Base-by-base conservation (phyloP, 2,888 invertebrate species). In the Corythucha ciliata region DNA sequence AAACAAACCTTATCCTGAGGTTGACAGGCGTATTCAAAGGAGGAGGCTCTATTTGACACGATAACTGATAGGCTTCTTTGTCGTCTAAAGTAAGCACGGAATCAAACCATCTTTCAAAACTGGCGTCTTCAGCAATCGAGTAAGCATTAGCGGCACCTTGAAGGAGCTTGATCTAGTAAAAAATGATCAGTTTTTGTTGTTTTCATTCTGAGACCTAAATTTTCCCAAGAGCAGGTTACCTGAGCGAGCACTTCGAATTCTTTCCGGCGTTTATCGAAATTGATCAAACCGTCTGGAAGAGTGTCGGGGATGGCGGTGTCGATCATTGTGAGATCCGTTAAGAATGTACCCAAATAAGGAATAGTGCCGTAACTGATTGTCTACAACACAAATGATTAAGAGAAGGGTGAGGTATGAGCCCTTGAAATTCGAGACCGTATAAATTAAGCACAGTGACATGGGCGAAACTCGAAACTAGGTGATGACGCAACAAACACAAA, bases 241-340 rank as follows among this genome's bases (percentile, higher is more conserved):
- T 77, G 93, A 7, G 97, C 97, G 55, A 98, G 75, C 21, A 98
- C 90, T 72, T 99, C 98, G 69, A 98, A 99, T 70, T 98, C 97
- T 70, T 96, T 96, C 56, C 96, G 75, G 52, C 92, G 79, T 69
- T 99, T 98, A 68, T 98, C 97, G 68, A 99, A 97, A 71, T 98
- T 98, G 44, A 98, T 92, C 41, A 97, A 74, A 40, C 86, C 84
- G 55, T 85, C 86, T 37, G 79, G 78, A 18, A 69, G 66, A 67
- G 79, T 79, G 65, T 92, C 92, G 0, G 90, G 88, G 65, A 86
- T 89, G 27, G 96, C 96, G 12, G 94, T 90, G 70, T 98, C 94
- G 63, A 97, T 92, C 93, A 97, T 96, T 1, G 94, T 96, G 58
- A 98, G 78, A 70, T 98, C 98, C 2, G 97, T 98, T 50, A 98